Evolutionary conservation across 2,797 vertebrate genomes (phyloP).

Genomic region (Dipus sagitta): DNA sequence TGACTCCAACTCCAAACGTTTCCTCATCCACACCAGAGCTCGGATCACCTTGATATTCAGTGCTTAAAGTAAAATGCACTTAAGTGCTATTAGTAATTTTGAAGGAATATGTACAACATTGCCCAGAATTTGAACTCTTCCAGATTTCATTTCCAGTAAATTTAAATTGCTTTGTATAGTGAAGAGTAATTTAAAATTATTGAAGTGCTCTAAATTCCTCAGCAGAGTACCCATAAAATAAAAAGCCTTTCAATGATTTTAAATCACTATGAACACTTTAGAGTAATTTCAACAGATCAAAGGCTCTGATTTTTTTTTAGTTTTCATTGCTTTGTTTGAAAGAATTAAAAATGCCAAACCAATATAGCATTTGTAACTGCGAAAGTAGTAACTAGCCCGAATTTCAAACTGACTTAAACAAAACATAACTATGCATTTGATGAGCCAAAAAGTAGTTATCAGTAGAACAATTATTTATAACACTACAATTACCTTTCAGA

Average conservation of each 20-base stretch:
- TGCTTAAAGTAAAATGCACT: conserved; percentile 75
- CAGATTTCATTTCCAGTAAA: conserved; percentile 87
- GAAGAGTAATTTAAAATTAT: conserved; percentile 85
- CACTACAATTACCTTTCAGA: conserved; percentile 7
- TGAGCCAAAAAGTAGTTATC: neutral
- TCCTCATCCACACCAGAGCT: conserved; percentile 56
- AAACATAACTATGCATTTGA: conserved; percentile 35
- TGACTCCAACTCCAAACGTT: conserved; percentile 59
- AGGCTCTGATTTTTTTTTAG: conserved; percentile 66
- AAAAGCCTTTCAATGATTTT: conserved; percentile 83
- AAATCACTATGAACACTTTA: conserved; percentile 78
- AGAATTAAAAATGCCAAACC: conserved; percentile 71
- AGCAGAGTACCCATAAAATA: conserved; percentile 84
- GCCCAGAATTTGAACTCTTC: conserved; percentile 83
- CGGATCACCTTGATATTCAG: conserved; percentile 77
- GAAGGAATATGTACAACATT: conserved; percentile 78
- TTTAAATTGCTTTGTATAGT: conserved; percentile 86
- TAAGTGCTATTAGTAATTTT: conserved; percentile 81
- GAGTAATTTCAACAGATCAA: conserved; percentile 79
- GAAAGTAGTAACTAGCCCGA: conserved; percentile 57
- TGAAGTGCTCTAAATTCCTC: conserved; percentile 83
- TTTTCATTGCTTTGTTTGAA: conserved; percentile 81
- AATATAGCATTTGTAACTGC: conserved; percentile 72
- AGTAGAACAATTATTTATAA: conserved; percentile 38
- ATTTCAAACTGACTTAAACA: conserved; percentile 53